These are phyloP conservation scores for Drosophila algonquin DNA, from an alignment of 2,888 invertebrate species.

Conservation along the genomic window DNA sequence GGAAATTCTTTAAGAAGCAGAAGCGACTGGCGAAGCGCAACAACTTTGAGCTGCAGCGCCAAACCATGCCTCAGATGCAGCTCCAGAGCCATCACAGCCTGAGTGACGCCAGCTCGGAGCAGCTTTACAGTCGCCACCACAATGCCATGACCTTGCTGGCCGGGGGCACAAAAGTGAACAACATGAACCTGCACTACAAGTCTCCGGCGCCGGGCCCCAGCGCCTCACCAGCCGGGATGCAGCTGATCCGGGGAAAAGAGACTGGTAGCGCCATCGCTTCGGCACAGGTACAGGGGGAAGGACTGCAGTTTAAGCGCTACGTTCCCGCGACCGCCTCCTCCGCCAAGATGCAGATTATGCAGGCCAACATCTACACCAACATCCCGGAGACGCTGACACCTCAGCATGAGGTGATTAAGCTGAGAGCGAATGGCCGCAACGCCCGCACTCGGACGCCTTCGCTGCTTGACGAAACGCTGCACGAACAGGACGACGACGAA, in stretches of 20 bases:
- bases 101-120: constrained; percentile 86
- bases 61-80: constrained; percentile 83
- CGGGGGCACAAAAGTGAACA: constrained; percentile 91
- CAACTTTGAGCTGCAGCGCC: constrained; percentile 86
- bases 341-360: constrained; percentile 73
- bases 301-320: constrained; percentile 79
- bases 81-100: constrained; percentile 84
- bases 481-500: constrained; percentile 79
- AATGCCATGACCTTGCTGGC: constrained; percentile 86
- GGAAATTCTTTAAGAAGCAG: constrained; percentile 96
- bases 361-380: constrained; percentile 87
- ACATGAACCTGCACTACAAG: constrained; percentile 89
- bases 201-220: constrained; percentile 27
- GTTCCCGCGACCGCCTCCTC: constrained; percentile 53
- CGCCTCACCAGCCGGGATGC: constrained; percentile 1
- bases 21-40: constrained; percentile 89
- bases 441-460: constrained; percentile 55
- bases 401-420: constrained; percentile 85
- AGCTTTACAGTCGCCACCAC: constrained; percentile 78
- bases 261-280: constrained; percentile 21
- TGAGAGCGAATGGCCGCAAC: constrained; percentile 52
- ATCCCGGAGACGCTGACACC: constrained; percentile 87
- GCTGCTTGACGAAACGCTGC: constrained; percentile 75
- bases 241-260: constrained; percentile 23
- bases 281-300: not conserved